Evolutionary conservation across 2,797 vertebrate species (phyloP), one percentile per base, ranked within the genome.

Genomic region (Anguilla obscura): DNA sequence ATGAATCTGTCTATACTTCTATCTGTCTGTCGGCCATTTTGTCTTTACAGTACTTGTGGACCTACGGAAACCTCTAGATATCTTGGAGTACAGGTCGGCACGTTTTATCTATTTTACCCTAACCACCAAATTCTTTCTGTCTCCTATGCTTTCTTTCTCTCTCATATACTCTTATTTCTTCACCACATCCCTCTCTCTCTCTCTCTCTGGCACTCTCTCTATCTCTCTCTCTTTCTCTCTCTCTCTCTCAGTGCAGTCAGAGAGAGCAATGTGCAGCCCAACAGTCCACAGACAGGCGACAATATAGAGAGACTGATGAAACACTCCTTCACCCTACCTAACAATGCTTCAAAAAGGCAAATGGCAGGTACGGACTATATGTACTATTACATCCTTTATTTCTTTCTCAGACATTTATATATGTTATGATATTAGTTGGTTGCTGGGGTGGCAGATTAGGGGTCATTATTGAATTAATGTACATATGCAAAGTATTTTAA

Each of bases 221-320:
- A 86, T 87, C 74, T 88, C 66, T 76, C 85, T 87, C 88, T 88
- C 27, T 90, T 66, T 84, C 69, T 88, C 50, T 30, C 88, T 93
- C 69, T 91, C 74, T 93, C 90, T 89, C 92, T 93, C 89, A 96
- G 96, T 84, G 94, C 94, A 93, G 93, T 89, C 94, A 95, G 94
- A 94, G 94, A 94, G 92, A 94, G 89, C 89, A 90, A 88, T 3
- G 86, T 92, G 45, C 87, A 92, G 80, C 88, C 91, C 90, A 89
- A 66, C 89, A 94, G 91, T 87, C 91, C 74, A 71, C 89, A 87
- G 36, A 87, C 85, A 58, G 54, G 87, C 27, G 52, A 50, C 84
- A 60, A 79, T 48, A 58, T 69, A 74, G 87, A 88, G 48, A 56
- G 40, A 33, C 24, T 79, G 40, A 69, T 63, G 50, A 88, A 85